Base-by-base conservation (phyloP, 2,797 vertebrate genomes). In the Jordanella pulchra region DNA sequence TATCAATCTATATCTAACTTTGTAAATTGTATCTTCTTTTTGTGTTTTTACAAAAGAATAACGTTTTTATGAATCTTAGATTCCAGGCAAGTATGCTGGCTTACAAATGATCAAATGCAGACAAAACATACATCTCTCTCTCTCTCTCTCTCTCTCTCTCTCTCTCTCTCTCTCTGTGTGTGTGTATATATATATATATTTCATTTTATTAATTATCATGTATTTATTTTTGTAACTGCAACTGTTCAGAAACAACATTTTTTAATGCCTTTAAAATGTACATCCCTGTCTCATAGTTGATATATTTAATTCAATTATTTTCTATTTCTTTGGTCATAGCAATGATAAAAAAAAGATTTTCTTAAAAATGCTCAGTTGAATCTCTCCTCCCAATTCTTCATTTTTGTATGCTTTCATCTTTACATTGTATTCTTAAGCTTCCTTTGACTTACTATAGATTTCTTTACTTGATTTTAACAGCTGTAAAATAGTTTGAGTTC, bases 371-470 rank as follows among this genome's bases (percentile, higher is more conserved):
- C 27, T 3, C 30, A 60, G 10, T 60, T 61, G 39, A 39, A 0
- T 1, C 21, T 23, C 15, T 14, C 35, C 35, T 63, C 23, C 35
- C 7, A 15, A 63, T 42, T 25, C 25, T 15, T 18, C 15, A 12
- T 13, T 14, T 39, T 23, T 63, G 35, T 55, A 13, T 73, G 73
- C 73, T 82, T 84, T 91, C 89, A 89, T 80, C 88, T 82, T 91
- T 89, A 87, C 88, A 15, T 53, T 0, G 0, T 0, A 13, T 69
- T 12, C 9, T 56, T 1, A 48, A 42, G 76, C 68, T 86, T 87
- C 82, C 84, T 18, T 9, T 44, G 0, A 6, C 2, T 30, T 39
- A 25, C 14, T 48, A 2, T 42, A 32, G 10, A 68, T 13, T 47
- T 69, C 72, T 11, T 39, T 11, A 47, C 61, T 90, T 86, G 65